These are phyloP conservation scores for Geococcyx californianus DNA, from an alignment of 2,113 vertebrate species.

Conservation along the genomic window DNA sequence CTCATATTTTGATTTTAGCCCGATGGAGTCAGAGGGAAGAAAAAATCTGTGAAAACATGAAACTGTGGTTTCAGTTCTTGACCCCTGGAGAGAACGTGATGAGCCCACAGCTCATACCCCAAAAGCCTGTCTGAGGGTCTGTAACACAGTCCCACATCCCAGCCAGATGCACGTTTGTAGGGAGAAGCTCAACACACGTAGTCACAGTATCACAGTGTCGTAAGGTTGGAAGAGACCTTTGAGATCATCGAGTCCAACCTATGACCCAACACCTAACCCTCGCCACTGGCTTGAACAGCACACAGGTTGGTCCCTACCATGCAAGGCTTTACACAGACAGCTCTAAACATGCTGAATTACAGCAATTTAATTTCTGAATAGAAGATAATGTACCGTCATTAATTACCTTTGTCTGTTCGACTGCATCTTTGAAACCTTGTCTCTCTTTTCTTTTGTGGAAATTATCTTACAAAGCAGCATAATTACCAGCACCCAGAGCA, in stretches of 20 bases:
- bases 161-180: neutral
- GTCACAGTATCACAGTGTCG: too few relatives aligned
- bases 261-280: too few relatives aligned
- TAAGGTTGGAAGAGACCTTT: too few relatives aligned
- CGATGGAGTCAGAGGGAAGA: neutral
- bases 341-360: neutral
- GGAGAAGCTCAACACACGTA: neutral
- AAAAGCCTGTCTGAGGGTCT: neutral
- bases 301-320: neutral
- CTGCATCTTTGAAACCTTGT: neutral
- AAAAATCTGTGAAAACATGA: neutral
- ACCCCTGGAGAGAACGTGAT: neutral
- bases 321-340: neutral
- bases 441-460: neutral
- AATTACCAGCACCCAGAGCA: neutral
- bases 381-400: neutral
- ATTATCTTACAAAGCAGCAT: neutral
- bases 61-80: neutral
- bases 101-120: neutral
- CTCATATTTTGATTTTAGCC: neutral
- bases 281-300: neutral
- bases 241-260: too few relatives aligned
- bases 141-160: neutral
- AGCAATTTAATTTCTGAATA: neutral
- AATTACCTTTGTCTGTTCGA: neutral